These are phyloP conservation scores for Merops nubicus DNA, from an alignment of 2,113 vertebrate genomes.

Conservation along the genomic window DNA sequence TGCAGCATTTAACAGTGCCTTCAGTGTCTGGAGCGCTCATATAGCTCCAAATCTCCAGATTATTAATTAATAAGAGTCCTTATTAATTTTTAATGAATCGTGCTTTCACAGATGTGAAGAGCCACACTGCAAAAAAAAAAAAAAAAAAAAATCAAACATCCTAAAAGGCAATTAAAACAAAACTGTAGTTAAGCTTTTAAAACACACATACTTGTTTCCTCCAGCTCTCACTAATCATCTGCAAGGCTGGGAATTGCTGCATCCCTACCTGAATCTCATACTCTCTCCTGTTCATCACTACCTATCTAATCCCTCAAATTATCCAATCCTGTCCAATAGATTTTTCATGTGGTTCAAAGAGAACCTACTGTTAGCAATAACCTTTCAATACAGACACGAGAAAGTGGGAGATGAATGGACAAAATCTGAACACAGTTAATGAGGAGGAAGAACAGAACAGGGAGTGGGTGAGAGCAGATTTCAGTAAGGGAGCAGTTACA, in stretches of 20 bases:
- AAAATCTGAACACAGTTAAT: background rate
- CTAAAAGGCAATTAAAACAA: background rate
- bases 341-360: background rate
- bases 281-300: background rate
- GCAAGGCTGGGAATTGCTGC: background rate
- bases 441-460: background rate
- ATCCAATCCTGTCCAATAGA: background rate
- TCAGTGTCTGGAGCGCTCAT: rapidly evolving
- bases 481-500: background rate
- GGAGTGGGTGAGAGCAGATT: background rate
- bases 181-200: background rate
- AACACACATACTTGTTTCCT: background rate
- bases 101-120: background rate
- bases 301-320: background rate
- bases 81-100: background rate
- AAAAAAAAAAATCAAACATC: background rate
- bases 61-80: background rate
- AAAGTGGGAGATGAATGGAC: background rate
- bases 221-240: background rate
- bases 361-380: background rate
- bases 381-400: background rate
- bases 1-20: background rate
- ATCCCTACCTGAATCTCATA: background rate
- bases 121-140: background rate
- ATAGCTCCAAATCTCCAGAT: background rate